Base-by-base conservation (phyloP, 2,797 vertebrate species). In the Pelodytes ibericus region DNA sequence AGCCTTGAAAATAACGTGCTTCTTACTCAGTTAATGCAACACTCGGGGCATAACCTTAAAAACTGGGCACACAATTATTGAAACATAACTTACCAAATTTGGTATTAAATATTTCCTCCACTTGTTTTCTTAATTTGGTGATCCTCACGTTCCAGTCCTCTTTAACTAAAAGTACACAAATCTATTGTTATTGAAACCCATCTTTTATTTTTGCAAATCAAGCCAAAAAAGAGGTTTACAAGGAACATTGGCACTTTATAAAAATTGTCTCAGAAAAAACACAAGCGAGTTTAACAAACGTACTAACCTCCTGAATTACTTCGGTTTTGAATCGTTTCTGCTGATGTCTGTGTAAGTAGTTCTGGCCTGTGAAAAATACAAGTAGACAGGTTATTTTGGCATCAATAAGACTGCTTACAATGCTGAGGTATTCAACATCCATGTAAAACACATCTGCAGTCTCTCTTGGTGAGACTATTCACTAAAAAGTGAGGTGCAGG, bases 61-160 rank as follows among this genome's bases (percentile, higher is more conserved):
- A n/a, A n/a, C n/a, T n/a, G n/a, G n/a, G n/a, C n/a, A n/a, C 1
- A 39, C 36, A 39, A 13, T 39, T 39, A 65, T n/a, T n/a, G n/a
- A 59, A 18, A 3, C n/a, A 60, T 6, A 57, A 83, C 88, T 85
- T 82, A 93, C 92, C 91, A 78, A 92, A 93, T 80, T 92, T 93
- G n/a, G 64, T 27, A 81, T 87, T 91, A 83, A 93, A 93, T 77
- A 93, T 88, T 65, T 92, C 91, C 78, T 93, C 92, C 47, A 93
- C 92, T 80, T 92, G 82, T 27, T 89, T 90, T 74, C 92, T 89
- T 53, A 93, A 88, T 76, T 91, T 93, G 72, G 91, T 90, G 76
- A 93, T 93, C 79, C 88, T 88, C 73, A 88, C 47, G 22, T 92
- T 93, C 92, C 92, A 93, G 57, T 92, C 89, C 83, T 91, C 92